phyloP scores from a whole-genome alignment of 1,140 invertebrate species.

The Euglossa dilemma region DNA sequence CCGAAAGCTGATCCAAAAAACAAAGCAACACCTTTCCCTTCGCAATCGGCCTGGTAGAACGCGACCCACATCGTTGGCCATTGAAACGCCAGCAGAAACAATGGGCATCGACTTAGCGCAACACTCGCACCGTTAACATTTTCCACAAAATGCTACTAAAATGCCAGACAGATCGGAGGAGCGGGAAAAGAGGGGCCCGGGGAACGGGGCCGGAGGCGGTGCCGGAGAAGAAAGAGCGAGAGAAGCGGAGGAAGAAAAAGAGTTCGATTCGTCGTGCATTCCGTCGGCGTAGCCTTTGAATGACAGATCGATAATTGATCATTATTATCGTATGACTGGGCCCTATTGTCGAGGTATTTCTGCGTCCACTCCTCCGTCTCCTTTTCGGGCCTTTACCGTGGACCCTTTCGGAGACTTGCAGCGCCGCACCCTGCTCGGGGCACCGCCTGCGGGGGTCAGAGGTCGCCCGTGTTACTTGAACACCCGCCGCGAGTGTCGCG shows the following conservation, averaged over 20 bases:
- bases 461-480: slow-evolving; percentile 74
- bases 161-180: slow-evolving; percentile 6
- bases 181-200: not conserved
- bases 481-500: slow-evolving; percentile 79
- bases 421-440: slow-evolving; percentile 76
- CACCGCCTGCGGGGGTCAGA: slow-evolving; percentile 67
- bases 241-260: slow-evolving; percentile 53
- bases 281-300: slow-evolving; percentile 76
- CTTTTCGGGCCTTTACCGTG: slow-evolving; percentile 60
- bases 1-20: too few relatives aligned
- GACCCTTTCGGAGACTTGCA: slow-evolving; percentile 71
- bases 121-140: not conserved
- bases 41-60: too few relatives aligned
- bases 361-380: slow-evolving; percentile 61
- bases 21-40: too few relatives aligned
- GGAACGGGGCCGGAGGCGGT: slow-evolving; percentile 12
- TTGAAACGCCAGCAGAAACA: too few relatives aligned
- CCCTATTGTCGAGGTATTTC: slow-evolving; percentile 74
- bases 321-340: slow-evolving; percentile 80
- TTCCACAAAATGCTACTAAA: slow-evolving; percentile 28
- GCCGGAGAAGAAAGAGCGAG: slow-evolving; percentile 25
- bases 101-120: not conserved
- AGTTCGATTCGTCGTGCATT: slow-evolving; percentile 80
- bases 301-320: slow-evolving; percentile 83
- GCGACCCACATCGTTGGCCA: too few relatives aligned